Conservation (phyloP, 2,888 invertebrate genomes). For the Acrobasis repandana region DNA sequence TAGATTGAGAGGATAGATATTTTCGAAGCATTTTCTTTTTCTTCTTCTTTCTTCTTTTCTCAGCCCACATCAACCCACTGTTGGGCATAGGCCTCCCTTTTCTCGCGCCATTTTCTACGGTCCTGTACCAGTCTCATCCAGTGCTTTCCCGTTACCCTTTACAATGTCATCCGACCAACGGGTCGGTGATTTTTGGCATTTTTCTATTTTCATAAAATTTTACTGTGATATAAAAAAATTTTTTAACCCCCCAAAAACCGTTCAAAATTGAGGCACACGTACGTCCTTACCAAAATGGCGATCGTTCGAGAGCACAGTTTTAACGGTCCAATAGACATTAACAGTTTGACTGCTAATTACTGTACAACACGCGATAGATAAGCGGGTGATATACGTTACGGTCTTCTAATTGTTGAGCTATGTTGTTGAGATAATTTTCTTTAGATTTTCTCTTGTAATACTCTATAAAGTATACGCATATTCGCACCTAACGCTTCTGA, state of each 20-base stretch:
- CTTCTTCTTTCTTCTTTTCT: too few relatives aligned
- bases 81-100: too few relatives aligned
- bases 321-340: conserved; percentile 41
- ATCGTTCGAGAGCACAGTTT: conserved; percentile 38
- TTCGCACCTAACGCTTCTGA: not conserved
- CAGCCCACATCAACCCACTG: too few relatives aligned
- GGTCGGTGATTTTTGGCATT: too few relatives aligned
- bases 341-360: conserved; percentile 44
- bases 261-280: not conserved
- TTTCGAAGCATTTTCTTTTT: too few relatives aligned
- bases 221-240: too few relatives aligned
- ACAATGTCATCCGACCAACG: too few relatives aligned
- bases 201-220: too few relatives aligned
- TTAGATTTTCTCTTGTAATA: conserved; percentile 25
- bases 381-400: conserved; percentile 25
- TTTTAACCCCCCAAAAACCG: not conserved
- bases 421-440: conserved; percentile 37
- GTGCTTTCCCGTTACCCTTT: too few relatives aligned
- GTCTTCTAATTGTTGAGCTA: conserved; percentile 38
- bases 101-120: too few relatives aligned
- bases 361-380: conserved; percentile 44
- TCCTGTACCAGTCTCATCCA: too few relatives aligned
- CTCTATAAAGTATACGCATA: conserved; percentile 30
- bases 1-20: too few relatives aligned
- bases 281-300: conserved; percentile 24